Percentiles rank a stretch among this genome's conserved stretches.
Evolutionary conservation across 2,888 invertebrate genomes (phyloP).

Genomic region (Eudiplozoon nipponicum): DNA sequence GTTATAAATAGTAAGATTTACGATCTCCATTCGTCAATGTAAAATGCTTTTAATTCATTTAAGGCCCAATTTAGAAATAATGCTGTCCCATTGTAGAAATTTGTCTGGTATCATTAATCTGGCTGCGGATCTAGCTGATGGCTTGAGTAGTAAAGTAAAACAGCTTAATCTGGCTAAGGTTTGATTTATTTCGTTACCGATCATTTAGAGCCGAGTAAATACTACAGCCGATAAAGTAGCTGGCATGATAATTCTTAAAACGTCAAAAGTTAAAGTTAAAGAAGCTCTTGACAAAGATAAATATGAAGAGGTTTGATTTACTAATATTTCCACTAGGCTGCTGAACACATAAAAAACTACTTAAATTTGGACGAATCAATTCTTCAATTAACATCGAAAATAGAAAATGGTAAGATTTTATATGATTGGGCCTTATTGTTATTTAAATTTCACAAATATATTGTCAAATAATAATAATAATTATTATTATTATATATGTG

Average conservation of each 20-base stretch:
- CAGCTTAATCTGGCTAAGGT: conserved; percentile 64
- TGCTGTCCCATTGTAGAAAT: conserved; percentile 33
- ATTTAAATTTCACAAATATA: too few relatives aligned
- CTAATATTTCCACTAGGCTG: too few relatives aligned
- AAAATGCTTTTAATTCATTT: too few relatives aligned
- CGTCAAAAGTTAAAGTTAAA: conserved; percentile 83
- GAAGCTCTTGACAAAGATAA: conserved; percentile 68
- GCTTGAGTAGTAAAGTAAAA: conserved; percentile 72
- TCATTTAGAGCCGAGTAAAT: conserved; percentile 46
- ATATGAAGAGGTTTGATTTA: conserved; percentile 37
- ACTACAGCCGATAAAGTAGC: conserved; percentile 72
- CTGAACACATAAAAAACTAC: too few relatives aligned
- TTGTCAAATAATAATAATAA: too few relatives aligned
- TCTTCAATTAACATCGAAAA: too few relatives aligned
- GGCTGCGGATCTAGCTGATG: conserved; percentile 56
- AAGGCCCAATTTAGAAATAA: conserved; percentile 40
- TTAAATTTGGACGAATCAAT: too few relatives aligned
- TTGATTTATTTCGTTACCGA: conserved; percentile 23
- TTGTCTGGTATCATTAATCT: conserved; percentile 50
- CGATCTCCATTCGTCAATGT: too few relatives aligned
- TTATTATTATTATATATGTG: too few relatives aligned
- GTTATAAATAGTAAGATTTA: too few relatives aligned
- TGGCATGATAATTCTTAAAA: conserved; percentile 62
- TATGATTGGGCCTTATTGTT: too few relatives aligned
- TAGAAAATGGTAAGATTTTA: too few relatives aligned